Percentiles rank a stretch among this genome's conserved stretches.
Evolutionary conservation across 2,113 vertebrate genomes (phyloP).

Genomic region (Anser brachyrhynchus): DNA sequence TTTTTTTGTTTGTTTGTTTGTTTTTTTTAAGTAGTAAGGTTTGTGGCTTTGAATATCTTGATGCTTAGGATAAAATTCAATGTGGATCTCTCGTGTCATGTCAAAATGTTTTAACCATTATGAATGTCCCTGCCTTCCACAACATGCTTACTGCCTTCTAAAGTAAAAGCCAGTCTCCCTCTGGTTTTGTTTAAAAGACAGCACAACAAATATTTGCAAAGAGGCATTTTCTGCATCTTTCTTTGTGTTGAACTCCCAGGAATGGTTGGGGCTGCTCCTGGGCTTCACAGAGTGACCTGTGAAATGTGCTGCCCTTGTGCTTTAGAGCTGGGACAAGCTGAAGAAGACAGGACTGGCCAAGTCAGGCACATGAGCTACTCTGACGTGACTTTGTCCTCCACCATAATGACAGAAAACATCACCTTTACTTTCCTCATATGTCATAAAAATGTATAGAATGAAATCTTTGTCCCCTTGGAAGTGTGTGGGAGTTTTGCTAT

Average conservation of each 20-base stretch:
- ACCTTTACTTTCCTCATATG: not conserved
- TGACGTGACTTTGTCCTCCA: not conserved
- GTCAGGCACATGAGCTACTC: not conserved
- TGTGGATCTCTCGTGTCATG: not conserved
- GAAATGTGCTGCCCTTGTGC: not conserved
- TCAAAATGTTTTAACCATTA: not conserved
- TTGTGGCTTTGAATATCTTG: not conserved
- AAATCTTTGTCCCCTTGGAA: not conserved
- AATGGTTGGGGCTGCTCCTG: not conserved
- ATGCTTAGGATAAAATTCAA: not conserved
- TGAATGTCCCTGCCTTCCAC: not conserved
- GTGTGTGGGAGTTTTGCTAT: not conserved
- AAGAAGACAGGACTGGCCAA: not conserved
- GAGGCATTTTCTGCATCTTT: not conserved
- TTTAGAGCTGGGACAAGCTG: not conserved
- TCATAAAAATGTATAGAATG: not conserved
- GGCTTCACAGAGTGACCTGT: not conserved
- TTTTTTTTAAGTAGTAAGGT: not conserved
- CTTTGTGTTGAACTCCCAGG: not conserved
- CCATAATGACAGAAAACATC: not conserved
- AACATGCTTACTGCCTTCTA: not conserved
- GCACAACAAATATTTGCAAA: not conserved
- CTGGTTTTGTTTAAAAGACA: not conserved
- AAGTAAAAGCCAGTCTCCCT: not conserved
- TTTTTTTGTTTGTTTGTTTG: too few species aligned